Base-by-base conservation (phyloP, 2,113 vertebrate genomes). In the Pseudolaguvia tuberculata region DNA sequence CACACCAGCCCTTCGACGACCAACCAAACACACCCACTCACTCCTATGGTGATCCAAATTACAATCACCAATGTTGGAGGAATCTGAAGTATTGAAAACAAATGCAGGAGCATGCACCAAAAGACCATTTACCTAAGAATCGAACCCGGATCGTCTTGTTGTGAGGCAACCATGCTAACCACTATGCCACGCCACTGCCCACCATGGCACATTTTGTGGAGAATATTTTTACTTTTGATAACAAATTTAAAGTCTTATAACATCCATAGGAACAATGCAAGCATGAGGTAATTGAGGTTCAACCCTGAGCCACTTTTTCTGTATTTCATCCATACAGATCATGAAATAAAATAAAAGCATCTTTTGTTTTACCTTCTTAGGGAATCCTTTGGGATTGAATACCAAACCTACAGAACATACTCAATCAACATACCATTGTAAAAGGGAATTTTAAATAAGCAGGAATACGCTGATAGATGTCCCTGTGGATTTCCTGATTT, bases 391-490 rank as follows among this genome's bases (percentile, higher is more conserved):
- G 75, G 75, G 66, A 70, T 15, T 45, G 21, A 50, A 62, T 48
- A 25, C 66, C 52, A 57, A 70, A 70, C 47, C 61, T 70, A 20
- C 66, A 61, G 67, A 70, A 70, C 47, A 53, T 70, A 62, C 67
- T 61, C 47, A 70, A 76, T 70, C 56, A 47, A 76, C 56, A 53
- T 56, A 70, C 47, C 70, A 14, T n/a, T 39, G 53, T 13, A 62
- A 57, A 75, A 76, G 56, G 31, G 75, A 70, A 76, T 76, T 35
- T 76, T 53, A 76, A 76, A 76, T 61, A 52, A 76, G 75, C 47
- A 70, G 65, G 75, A 62, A 70, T 70, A 62, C 39, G 59, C 67
- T 45, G 65, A 52, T 76, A 39, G 67, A 61, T 70, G 35, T 76
- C 56, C 75, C 67, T 20, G 31, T 53, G 67, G 66, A 61, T 59